Evolutionary conservation across 1,140 invertebrate genomes (phyloP).

Genomic region (Pteromalus puparum): DNA sequence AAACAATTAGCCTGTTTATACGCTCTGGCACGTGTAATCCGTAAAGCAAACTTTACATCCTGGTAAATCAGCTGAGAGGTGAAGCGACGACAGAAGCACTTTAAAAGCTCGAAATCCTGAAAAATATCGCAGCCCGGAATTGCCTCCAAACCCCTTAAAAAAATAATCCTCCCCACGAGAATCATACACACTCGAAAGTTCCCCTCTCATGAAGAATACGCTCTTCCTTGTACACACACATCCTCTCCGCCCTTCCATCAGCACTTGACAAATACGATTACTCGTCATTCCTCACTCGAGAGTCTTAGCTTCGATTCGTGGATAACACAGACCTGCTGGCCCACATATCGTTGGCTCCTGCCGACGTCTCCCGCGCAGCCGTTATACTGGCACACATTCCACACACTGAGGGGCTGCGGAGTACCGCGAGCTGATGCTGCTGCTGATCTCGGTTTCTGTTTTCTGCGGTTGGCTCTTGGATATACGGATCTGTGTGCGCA

Average conservation of each 20-base stretch:
- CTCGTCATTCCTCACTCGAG: background rate
- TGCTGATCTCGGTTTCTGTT: conserved; percentile 2
- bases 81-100: no score
- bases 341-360: background rate
- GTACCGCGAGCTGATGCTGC: background rate
- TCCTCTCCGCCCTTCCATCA: background rate
- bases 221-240: background rate
- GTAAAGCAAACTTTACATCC: no score
- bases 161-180: background rate
- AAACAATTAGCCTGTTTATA: no score
- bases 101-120: no score
- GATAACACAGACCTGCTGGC: background rate
- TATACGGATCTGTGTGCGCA: no score
- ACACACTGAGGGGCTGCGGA: background rate
- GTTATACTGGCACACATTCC: conserved; percentile 8
- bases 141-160: no score
- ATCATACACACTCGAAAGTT: background rate
- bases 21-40: no score
- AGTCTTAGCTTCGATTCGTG: background rate
- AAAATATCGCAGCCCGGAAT: no score
- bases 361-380: background rate
- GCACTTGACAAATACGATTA: conserved; percentile 18
- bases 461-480: background rate
- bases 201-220: background rate
- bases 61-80: no score